These are phyloP conservation scores for Gerosis bhagava DNA, from an alignment of 2,888 invertebrate genomes.

Conservation along the genomic window DNA sequence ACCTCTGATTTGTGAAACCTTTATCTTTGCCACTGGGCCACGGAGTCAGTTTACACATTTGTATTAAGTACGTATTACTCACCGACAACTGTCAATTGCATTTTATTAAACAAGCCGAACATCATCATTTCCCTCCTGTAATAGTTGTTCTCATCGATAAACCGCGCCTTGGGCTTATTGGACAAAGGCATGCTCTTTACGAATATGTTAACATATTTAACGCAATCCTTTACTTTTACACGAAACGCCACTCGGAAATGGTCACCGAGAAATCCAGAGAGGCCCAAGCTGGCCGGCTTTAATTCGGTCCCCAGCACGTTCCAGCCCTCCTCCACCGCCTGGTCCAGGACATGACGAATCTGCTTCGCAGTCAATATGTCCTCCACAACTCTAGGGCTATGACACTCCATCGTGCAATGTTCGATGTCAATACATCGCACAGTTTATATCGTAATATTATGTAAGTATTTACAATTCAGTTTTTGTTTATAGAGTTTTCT, in stretches of 20 bases:
- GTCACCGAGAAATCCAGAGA: slow-evolving; percentile 64
- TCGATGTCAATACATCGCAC: too few species aligned
- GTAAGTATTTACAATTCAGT: too few species aligned
- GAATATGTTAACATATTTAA: slow-evolving; percentile 48
- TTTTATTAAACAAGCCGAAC: slow-evolving; percentile 53
- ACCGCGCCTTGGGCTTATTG: slow-evolving; percentile 58
- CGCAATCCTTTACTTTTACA: slow-evolving; percentile 37
- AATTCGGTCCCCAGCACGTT: slow-evolving; percentile 40
- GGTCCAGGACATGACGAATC: slow-evolving; percentile 42
- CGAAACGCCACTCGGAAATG: slow-evolving; percentile 50
- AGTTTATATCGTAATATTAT: too few species aligned
- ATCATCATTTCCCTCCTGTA: slow-evolving; percentile 56
- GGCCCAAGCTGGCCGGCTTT: slow-evolving; percentile 48
- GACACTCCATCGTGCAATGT: slow-evolving; percentile 19
- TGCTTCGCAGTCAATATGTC: slow-evolving; percentile 49
- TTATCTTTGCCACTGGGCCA: too few species aligned
- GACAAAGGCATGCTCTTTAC: slow-evolving; percentile 54
- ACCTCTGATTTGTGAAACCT: too few species aligned
- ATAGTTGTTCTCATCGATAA: slow-evolving; percentile 49
- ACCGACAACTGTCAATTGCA: too few species aligned
- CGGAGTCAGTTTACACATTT: too few species aligned
- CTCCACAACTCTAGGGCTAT: slow-evolving; percentile 10
- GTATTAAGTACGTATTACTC: too few species aligned
- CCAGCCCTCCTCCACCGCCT: slow-evolving; percentile 34
- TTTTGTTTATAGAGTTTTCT: too few species aligned